Evolutionary conservation across 1,140 invertebrate species (phyloP), one percentile per base, ranked within the genome.

Genomic region (Campoletis sonorensis): DNA sequence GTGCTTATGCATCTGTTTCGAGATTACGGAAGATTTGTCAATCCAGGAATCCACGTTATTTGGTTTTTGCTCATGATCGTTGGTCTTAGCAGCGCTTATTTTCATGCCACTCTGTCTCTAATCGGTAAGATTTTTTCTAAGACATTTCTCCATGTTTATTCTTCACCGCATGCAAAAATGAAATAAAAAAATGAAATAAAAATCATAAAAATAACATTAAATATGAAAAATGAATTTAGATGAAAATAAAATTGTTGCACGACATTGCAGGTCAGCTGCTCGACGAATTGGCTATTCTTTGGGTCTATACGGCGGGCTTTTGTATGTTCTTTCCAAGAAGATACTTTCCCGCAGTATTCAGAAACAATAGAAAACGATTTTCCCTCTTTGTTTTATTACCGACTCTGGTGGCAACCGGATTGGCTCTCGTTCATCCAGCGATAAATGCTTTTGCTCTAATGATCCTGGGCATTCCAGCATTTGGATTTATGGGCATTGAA

Each of bases 381-480:
- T 93, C 93, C 64, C 89, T 94, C 81, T 93, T 93, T 84, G 92
- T 93, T 71, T 87, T 93, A 18, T 83, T 94, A 23, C 91, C 95
- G 21, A 94, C 95, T 13, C 83, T 95, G 21, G 82, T 94, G 11
- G 95, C 93, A 4, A 96, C 95, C 7, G 94, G 93, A 13, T 92
- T 96, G 79, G 94, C 95, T 15, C 92, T 95, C 79, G 93, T 96
- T 89, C 94, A 96, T 89, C 96, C 96, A 4, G 94, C 94, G 45
- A 91, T 96, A 61, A 97, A 97, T 91, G 95, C 95, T 51, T 96
- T 97, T 89, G 96, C 95, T 30, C 90, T 97, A 58, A 96, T 97
- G 95, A 93, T 92, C n/a, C 91, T 96, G 75, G 94, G 94, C 15
- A 88, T 96, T 45, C 96, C 96, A 26, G 94, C 95, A 49, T 93